Evolutionary conservation across 2,113 vertebrate genomes (phyloP), one percentile per base, ranked within the genome.

Genomic region (Toxotes jaculatrix): DNA sequence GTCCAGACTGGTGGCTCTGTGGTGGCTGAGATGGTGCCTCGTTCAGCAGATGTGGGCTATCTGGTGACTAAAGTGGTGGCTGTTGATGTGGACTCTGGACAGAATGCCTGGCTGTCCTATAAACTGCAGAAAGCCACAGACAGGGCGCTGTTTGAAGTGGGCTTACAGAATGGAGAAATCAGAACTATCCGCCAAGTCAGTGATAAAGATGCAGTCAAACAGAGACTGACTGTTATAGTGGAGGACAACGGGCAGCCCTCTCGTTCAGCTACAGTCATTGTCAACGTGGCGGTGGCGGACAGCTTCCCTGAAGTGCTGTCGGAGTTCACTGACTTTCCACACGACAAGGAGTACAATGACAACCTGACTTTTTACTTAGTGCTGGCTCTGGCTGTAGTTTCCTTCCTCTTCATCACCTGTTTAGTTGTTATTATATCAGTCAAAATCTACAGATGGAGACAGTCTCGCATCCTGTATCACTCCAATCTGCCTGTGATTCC

Each of bases 81-180:
- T 56, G 53, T 56, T 27, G 53, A 56, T 56, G 53, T 56, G 53
- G 53, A 56, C 53, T 56, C 53, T 56, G 53, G 53, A 56, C 53
- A 56, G 53, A 56, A 56, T 56, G 53, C 53, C 53, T 56, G 53
- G 53, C 53, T 56, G n/a, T 56, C n/a, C 53, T 56, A 56, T 56
- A 56, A 56, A 56, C 53, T 56, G 4, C 53, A 56, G 53, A 56
- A 56, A 56, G 21, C 53, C 21, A 55, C 53, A 27, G 53, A 56
- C 53, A 56, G 53, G 53, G 53, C 53, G 53, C 53, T 56, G 53
- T 56, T 56, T 56, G 53, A 56, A 56, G 53, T 56, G 53, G 53
- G n/a, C 53, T 56, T 56, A 56, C 53, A 56, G 53, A 56, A 56
- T 56, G 53, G 53, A 27, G 53, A 56, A 56, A 56, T 56, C n/a